Conservation (phyloP, 2,113 vertebrate species). For the Podarcis muralis region DNA sequence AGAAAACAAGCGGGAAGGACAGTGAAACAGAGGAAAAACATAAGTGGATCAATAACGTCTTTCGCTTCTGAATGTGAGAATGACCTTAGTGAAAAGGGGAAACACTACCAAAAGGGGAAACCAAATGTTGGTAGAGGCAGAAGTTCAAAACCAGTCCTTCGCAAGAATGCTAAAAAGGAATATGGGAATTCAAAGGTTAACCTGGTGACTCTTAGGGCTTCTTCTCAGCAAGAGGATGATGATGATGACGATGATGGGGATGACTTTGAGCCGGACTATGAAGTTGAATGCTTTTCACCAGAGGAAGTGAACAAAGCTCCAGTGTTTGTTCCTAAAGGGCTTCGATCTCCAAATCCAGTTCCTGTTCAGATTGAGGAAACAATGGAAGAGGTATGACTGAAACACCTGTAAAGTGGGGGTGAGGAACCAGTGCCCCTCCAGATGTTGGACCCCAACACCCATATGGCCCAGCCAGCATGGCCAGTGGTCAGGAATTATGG, state of each 20-base stretch:
- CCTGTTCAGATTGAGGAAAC: constrained; percentile 86
- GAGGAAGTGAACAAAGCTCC: constrained; percentile 83
- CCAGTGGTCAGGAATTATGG: too few relatives aligned
- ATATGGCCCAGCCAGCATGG: too few relatives aligned
- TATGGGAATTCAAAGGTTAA: constrained; percentile 73
- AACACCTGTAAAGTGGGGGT: neutral
- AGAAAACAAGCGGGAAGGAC: constrained; percentile 51
- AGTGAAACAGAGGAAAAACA: constrained; percentile 60
- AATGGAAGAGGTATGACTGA: constrained; percentile 86
- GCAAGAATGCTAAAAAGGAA: constrained; percentile 64
- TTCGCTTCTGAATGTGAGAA: constrained; percentile 58
- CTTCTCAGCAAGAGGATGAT: constrained; percentile 77
- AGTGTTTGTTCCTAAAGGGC: constrained; percentile 85
- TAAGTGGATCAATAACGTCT: constrained; percentile 60
- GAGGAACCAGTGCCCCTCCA: neutral
- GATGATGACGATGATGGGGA: constrained; percentile 74
- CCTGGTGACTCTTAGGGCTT: constrained; percentile 86
- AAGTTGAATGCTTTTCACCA: constrained; percentile 73
- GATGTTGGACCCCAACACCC: neutral
- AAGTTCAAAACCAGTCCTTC: constrained; percentile 58
- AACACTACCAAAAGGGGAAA: constrained; percentile 66
- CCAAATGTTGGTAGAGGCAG: constrained; percentile 59
- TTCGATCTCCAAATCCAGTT: constrained; percentile 81
- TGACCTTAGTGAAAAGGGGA: constrained; percentile 54
- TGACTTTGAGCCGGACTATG: constrained; percentile 77